A percentile compares a stretch with the other conserved stretches of the same genome.
These are phyloP conservation scores for Cheilosia impressa DNA, from an alignment of 2,888 invertebrate species.

Conservation along the genomic window DNA sequence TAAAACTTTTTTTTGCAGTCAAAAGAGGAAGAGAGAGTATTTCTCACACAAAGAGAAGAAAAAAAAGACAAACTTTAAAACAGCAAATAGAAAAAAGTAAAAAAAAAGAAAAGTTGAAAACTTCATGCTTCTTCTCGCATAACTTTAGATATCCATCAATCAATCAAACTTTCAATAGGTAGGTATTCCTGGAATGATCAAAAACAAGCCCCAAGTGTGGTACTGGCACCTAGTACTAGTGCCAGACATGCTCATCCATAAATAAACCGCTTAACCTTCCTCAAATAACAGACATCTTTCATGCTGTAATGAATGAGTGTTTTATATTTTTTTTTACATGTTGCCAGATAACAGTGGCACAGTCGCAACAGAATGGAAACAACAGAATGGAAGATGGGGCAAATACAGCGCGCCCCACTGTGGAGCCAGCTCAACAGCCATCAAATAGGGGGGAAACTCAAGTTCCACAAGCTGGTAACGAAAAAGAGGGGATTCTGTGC, in stretches of 20 bases:
- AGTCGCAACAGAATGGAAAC: not conserved
- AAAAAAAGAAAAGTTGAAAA: slow-evolving; percentile 55
- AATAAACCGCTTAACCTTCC: slow-evolving; percentile 42
- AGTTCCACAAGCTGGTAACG: slow-evolving; percentile 30
- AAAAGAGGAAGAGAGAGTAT: not conserved
- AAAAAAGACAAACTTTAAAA: slow-evolving; percentile 38
- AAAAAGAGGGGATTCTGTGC: not conserved
- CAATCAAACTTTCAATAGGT: slow-evolving; percentile 60
- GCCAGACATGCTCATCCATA: slow-evolving; percentile 40
- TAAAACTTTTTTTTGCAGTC: slow-evolving; percentile 43
- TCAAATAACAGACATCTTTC: slow-evolving; percentile 5
- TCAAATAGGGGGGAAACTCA: not conserved
- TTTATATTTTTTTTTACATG: not conserved
- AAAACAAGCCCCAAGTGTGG: not conserved
- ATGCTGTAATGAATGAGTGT: not conserved
- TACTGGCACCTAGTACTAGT: not conserved
- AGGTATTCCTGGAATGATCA: slow-evolving; percentile 34
- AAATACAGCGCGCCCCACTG: slow-evolving; percentile 1
- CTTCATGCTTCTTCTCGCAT: slow-evolving; percentile 59
- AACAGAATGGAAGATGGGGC: slow-evolving; percentile 39
- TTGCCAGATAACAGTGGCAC: not conserved
- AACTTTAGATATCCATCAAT: slow-evolving; percentile 69
- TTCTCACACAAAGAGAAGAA: not conserved
- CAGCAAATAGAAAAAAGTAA: slow-evolving; percentile 1
- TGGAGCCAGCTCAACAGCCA: slow-evolving; percentile 45